Base-by-base conservation (phyloP, 30 jellyfish, hydroid and myxozoan genomes). In the Hydractinia echinata region DNA sequence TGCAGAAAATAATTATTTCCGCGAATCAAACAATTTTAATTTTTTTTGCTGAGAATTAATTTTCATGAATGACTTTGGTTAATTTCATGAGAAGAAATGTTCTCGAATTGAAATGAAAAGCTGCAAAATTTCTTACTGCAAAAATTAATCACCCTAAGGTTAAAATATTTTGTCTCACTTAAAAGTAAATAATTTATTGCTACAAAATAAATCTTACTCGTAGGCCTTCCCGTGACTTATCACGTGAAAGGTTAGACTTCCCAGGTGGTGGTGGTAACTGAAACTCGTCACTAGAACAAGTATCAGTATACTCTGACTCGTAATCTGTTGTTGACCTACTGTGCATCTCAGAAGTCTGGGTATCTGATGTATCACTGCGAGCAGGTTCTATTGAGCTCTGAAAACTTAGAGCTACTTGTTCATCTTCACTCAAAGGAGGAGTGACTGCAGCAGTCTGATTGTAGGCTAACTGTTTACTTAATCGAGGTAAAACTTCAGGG, bases 231-330 rank as follows among this genome's bases (percentile, higher is more conserved):
- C 76, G 61, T 77, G 61, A 39, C 44, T 15, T 10, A 20, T 19
- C 5, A 18, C 54, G 11, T 30, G 61, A 30, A 20, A 80, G 5
- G 61, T 61, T 80, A 48, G 87, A 80, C 58, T 80, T 80, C 7
- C 13, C 68, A 18, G 87, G 87, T 64, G 19, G 74, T 30, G 82
- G 87, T 80, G 56, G 69, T 48, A 83, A 68, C 44, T 51, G 79
- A 7, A 54, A 30, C 72, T 51, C 73, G 13, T 54, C 54, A 53
- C 60, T 51, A 6, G 54, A 30, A 16, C 66, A 77, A 77, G 61
- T 60, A 8, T 55, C 76, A 5, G 76, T 44, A 30, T 8, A 9
- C 7, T 72, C 81, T 54, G 55, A 49, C 16, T 77, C 85, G n/a
- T 10, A 54, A 0, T 77, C 85, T 8, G 60, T 77, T n/a, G 10